These are phyloP conservation scores for Hystrix brachyura DNA, from an alignment of 2,113 vertebrate genomes.

Conservation along the genomic window DNA sequence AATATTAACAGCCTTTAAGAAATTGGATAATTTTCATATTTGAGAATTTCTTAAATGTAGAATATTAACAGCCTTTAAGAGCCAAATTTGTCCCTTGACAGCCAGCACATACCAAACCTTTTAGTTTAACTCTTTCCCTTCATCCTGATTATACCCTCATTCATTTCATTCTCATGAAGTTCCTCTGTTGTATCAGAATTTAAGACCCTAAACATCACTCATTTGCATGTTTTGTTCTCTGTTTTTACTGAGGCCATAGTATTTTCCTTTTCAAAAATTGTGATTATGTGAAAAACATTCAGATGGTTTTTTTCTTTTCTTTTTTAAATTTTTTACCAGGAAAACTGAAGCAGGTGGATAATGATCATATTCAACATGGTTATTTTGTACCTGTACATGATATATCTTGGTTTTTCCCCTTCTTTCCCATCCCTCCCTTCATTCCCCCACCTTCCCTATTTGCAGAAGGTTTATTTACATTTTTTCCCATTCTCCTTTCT, in stretches of 20 bases:
- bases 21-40: not conserved
- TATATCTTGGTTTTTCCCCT: too few relatives aligned
- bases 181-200: not conserved
- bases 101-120: rapidly evolving
- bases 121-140: not conserved
- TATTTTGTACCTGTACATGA: too few relatives aligned
- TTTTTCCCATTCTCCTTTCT: too few relatives aligned
- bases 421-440: too few relatives aligned
- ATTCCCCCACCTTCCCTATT: too few relatives aligned
- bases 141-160: not conserved
- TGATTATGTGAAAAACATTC: not conserved
- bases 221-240: not conserved
- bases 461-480: too few relatives aligned
- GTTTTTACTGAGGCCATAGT: not conserved
- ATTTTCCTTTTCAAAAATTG: not conserved
- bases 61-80: not conserved
- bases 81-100: not conserved
- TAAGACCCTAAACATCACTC: not conserved
- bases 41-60: not conserved
- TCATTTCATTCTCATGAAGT: not conserved
- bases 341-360: too few relatives aligned
- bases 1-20: not conserved
- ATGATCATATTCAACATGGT: too few relatives aligned
- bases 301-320: not conserved
- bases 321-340: too few relatives aligned